Base-by-base conservation (phyloP, 2,888 invertebrate genomes). In the Sphecodes monilicornis region DNA sequence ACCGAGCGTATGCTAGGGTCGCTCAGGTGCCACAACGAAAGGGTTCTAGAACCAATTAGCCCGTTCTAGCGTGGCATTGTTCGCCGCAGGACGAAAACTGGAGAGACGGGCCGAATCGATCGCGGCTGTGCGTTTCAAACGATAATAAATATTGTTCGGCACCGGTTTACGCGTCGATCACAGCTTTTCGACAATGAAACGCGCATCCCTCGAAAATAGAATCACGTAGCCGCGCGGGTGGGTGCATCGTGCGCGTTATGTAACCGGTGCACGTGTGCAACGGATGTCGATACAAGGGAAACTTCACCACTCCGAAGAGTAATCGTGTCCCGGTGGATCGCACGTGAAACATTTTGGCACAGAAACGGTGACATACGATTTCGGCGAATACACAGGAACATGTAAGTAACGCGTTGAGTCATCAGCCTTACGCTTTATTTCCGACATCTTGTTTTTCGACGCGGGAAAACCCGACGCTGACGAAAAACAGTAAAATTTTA, bases 221-320 rank as follows among this genome's bases (percentile, higher is more conserved):
- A 76, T 68, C 82, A 72, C 50, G 72, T 77, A 81, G 46, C 77
- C 69, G 57, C 75, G 74, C 16, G 76, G 60, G 60, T 64, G 76
- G 79, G 83, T 84, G 81, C 87, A 87, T 77, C 83, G 80, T 66
- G 82, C 78, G 76, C 50, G 29, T 87, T 87, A 87, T 74, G 76
- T 83, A 87, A 87, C 54, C 39, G 75, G 46, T 78, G 82, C 86
- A 86, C 86, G 86, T 86, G 86, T 75, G 64, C 86, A 78, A 22
- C 72, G 86, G 78, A 81, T 86, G 86, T 71, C 81, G 69, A 72
- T 81, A 81, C 50, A 66, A 32, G 74, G 76, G 85, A 85, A 85
- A 85, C 74, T 57, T 66, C 66, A 60, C 16, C 26, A 32, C 29
- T 54, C 46, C 54, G 54, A 43, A 13, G 39, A 76, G 50, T 41